phyloP scores from a whole-genome alignment of 2,888 invertebrate species.

The Cepaea hortensis region DNA sequence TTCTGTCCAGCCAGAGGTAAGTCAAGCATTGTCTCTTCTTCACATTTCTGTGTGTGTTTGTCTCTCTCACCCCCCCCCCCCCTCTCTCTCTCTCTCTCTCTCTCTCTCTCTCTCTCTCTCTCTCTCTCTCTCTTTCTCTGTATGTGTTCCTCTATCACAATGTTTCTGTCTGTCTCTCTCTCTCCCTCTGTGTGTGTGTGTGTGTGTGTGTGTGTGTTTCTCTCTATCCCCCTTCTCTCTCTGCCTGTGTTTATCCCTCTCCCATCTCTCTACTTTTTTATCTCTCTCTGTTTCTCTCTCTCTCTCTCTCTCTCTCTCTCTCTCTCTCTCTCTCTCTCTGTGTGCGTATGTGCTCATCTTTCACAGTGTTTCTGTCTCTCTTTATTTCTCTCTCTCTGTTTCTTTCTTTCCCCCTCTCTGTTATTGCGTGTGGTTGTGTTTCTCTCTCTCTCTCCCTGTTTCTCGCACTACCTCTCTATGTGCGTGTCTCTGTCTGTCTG shows the following conservation, averaged over 20 bases:
- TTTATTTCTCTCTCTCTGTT: neutral
- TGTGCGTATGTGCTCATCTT: too few species aligned
- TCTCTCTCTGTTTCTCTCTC: neutral
- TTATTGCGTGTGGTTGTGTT: neutral
- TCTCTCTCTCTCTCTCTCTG: neutral
- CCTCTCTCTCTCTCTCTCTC: neutral
- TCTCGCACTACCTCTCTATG: too few species aligned
- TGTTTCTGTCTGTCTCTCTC: neutral
- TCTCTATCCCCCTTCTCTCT: neutral
- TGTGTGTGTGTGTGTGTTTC: neutral
- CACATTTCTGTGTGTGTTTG: too few species aligned
- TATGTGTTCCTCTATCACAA: neutral
- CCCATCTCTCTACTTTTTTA: too few species aligned
- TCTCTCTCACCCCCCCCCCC: neutral
- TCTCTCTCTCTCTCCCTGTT: too few species aligned
- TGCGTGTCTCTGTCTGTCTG: too few species aligned
- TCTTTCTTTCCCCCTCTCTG: neutral
- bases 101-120: neutral
- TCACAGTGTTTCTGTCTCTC: neutral
- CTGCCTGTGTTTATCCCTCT: too few species aligned
- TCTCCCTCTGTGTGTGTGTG: neutral
- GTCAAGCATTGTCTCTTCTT: neutral
- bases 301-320: neutral
- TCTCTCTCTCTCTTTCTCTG: neutral
- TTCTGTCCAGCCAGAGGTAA: constrained; percentile 2